Evolutionary conservation across 2,797 vertebrate species (phyloP).

Genomic region (Mallotus villosus): DNA sequence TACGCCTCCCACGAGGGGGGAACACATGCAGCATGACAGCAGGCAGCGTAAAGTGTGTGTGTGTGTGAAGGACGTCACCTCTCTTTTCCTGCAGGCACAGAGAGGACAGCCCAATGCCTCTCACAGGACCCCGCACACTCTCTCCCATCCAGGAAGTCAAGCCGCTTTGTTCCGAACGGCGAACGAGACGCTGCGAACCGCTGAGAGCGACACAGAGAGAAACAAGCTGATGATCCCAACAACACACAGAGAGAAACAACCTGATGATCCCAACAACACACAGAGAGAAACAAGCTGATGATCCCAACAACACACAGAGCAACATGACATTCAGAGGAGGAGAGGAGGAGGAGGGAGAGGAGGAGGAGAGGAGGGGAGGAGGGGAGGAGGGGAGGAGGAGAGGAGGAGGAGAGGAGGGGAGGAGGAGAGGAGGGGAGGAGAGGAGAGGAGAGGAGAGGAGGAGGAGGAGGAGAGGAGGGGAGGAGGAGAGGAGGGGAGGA

Average conservation of each 20-base stretch:
- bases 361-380: not conserved
- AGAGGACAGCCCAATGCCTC: constrained; percentile 67
- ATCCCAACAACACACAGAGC: constrained; percentile 18
- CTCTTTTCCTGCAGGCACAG: constrained; percentile 75
- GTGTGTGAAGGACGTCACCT: constrained; percentile 54
- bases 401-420: too few relatives aligned
- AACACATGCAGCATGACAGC: not conserved
- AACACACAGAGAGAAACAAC: constrained; percentile 33
- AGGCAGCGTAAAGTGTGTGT: not conserved
- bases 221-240: constrained; percentile 23
- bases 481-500: too few relatives aligned
- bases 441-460: too few relatives aligned
- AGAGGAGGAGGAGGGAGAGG: too few relatives aligned
- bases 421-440: too few relatives aligned
- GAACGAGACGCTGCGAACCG: constrained; percentile 76
- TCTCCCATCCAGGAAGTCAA: constrained; percentile 75
- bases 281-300: constrained; percentile 34
- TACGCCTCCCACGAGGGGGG: not conserved
- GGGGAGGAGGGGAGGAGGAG: constrained; percentile 26
- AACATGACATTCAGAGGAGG: constrained; percentile 13
- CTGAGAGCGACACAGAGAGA: constrained; percentile 53
- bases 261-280: constrained; percentile 15
- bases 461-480: too few relatives aligned
- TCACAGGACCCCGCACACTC: constrained; percentile 63
- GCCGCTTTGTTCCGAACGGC: constrained; percentile 61